Base-by-base conservation (phyloP, 2,797 vertebrate genomes). In the Phataginus tricuspis region DNA sequence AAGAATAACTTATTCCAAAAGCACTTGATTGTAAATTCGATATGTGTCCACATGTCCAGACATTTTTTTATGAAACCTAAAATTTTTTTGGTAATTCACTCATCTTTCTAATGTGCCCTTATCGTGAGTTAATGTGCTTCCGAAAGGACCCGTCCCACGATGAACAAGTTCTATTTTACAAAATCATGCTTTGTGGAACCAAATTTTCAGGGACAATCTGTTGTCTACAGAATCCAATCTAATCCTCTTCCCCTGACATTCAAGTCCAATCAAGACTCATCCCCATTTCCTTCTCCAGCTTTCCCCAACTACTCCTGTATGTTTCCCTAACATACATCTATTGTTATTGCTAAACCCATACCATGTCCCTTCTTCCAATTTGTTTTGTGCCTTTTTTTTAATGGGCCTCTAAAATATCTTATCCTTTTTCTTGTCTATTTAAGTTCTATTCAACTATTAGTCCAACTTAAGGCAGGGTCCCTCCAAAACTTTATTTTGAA, bases 1-100 rank as follows among this genome's bases (percentile, higher is more conserved):
- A 72, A 66, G 19, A 88, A 78, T 39, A 87, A 27, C 39, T 64
- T 83, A 75, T 69, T 90, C 14, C 14, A 63, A 86, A 80, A 71
- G 1, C 34, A 64, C 10, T 77, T 83, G 31, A 34, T 10, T 69
- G 0, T 37, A 82, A 74, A 72, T 92, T 77, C 19, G 94, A 9
- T 74, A 51, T 39, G 31, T 94, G 19, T 11, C 7, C 23, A 25
- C n/a, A 11, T 68, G 29, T 59, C 29, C 27, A 86, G 29, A 10
- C 34, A 29, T 75, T 27, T 72, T 94, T 13, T 53, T 57, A 77
- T 23, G 34, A 0, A 39, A 5, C n/a, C 25, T 66, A 61, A 80
- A 66, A 10, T 5, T 25, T 16, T 63, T 86, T 53, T n/a, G 14
- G 5, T 68, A 71, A 14, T 80, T 85, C 23, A 37, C 12, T 0